A percentile compares a stretch with the other conserved stretches of the same genome.
phyloP scores from a whole-genome alignment of 2,888 invertebrate species.

The Cephus sareptanus region DNA sequence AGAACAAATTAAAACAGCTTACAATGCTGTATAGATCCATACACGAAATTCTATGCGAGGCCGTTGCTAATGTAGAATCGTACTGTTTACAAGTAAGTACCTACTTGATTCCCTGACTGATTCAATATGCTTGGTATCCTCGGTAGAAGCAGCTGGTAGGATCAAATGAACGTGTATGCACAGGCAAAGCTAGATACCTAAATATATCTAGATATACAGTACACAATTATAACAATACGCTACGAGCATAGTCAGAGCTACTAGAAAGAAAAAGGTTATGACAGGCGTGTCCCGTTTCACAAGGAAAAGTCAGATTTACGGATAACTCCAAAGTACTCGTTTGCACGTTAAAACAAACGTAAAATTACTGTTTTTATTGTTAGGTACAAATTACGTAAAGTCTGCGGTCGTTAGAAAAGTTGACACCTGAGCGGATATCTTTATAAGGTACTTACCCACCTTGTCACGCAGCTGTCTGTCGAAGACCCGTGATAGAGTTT shows the following conservation, averaged over 20 bases:
- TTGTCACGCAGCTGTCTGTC: neutral
- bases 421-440: neutral
- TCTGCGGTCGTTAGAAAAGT: neutral
- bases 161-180: neutral
- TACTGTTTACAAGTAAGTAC: neutral
- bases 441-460: neutral
- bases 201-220: neutral
- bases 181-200: neutral
- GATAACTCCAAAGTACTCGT: neutral
- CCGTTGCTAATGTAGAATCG: neutral
- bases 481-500: neutral
- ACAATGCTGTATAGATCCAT: neutral
- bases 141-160: neutral
- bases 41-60: neutral
- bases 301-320: neutral
- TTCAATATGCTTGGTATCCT: neutral
- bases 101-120: neutral
- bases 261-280: too few species aligned
- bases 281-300: neutral
- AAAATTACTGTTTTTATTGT: neutral
- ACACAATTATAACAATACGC: neutral
- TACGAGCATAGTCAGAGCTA: neutral
- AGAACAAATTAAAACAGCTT: neutral
- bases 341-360: neutral
- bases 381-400: neutral